Base-by-base conservation (phyloP, 2,113 vertebrate species). In the Hippoglossus stenolepis region DNA sequence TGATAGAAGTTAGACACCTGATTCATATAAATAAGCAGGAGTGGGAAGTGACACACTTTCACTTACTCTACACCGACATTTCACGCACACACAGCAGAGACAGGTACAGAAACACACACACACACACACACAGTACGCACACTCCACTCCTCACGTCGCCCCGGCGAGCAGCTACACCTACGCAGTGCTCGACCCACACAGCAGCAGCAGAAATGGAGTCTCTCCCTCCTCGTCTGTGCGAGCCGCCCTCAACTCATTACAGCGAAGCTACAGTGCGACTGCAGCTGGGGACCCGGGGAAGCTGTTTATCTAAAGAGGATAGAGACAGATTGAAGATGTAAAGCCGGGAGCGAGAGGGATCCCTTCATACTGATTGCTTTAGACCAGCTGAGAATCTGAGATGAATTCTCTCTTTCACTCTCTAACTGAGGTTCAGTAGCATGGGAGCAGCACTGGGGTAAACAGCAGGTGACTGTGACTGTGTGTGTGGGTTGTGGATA, bases 241-340 rank as follows among this genome's bases (percentile, higher is more conserved):
- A 78, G 77, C 77, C 69, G 15, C 71, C 73, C 78, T 79, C 31
- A 18, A 74, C 85, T 85, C 77, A 82, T 80, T 85, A 79, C 73
- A n/a, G 63, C 24, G 23, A 24, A 73, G 74, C 75, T 61, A 63
- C 83, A 54, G 80, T 62, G 74, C 28, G 4, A 21, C 70, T 73
- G 66, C 91, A 92, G 78, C 89, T 85, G 87, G 75, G 79, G 78
- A 85, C 73, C 67, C 59, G 9, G 61, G 71, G 65, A 74, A 70
- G 57, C 59, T 90, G 90, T 90, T 91, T 89, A 87, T 83, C 81
- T 82, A 83, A 75, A 85, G 79, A 85, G 79, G 79, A 87, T 72
- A 38, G 88, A 88, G 70, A 74, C 68, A 80, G 82, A 85, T 80
- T 85, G 89, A 88, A 91, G 85, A 93, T 90, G 87, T 84, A 87